Base-by-base conservation (phyloP, 2,797 vertebrate genomes). In the Catostomus latipinnis region DNA sequence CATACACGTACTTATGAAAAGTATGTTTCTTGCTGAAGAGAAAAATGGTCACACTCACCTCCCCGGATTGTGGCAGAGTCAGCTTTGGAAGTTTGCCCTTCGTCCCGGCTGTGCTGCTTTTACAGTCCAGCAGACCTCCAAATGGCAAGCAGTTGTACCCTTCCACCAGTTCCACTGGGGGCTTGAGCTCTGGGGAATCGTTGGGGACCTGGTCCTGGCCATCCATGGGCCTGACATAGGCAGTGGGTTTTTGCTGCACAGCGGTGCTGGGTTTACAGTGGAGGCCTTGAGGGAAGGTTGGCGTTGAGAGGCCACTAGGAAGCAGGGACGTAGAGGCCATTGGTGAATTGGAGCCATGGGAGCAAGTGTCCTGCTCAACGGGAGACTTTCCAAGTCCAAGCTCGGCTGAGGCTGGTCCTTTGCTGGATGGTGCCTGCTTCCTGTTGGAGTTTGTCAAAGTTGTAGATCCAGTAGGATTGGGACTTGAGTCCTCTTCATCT, bases 211-310 rank as follows among this genome's bases (percentile, higher is more conserved):
- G 97, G 82, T 99, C 98, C 89, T 97, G 98, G 79, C 96, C 97
- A 14, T 99, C 97, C 97, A 99, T 98, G 78, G 98, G 98, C 72
- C 97, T 94, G 70, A 99, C 97, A 0, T 98, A 99, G 1, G 98
- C 98, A 0, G 97, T 98, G 54, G 98, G 98, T 91, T 99, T 99
- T 88, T 95, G 95, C 81, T 95, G 96, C 93, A 97, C 93, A 76
- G 88, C 90, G 8, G 91, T 88, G 71, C 89, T 92, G 16, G 92
- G 92, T 91, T 98, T 98, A 13, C 95, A 95, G 10, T 95, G 91
- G 81, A 97, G 92, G 4, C 94, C 89, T 0, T 95, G 92, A 45
- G 96, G 96, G 18, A 98, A 98, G 13, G 92, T 92, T 90, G 97
- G 97, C 52, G 94, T 92, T 13, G 94, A 92, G 53, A 95, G 75